A percentile compares a stretch with the other conserved stretches of the same genome.
These are phyloP conservation scores for Macrobrachium nipponense DNA, from an alignment of 1,140 invertebrate species.

Conservation along the genomic window DNA sequence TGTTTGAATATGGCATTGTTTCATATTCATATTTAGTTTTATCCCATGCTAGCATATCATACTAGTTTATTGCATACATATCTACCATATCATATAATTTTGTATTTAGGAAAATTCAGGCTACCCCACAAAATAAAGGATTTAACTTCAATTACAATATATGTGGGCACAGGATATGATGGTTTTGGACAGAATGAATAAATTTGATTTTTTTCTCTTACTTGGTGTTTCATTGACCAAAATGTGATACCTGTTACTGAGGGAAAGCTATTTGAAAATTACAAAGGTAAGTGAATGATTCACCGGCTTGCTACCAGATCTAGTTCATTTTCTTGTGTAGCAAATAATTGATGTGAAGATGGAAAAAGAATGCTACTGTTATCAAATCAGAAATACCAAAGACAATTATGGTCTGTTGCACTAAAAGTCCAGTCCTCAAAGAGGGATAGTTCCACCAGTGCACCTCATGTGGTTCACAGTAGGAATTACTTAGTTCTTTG, in stretches of 20 bases:
- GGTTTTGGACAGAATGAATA: constrained; percentile 30
- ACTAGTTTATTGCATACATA: constrained; percentile 23
- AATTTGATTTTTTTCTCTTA: neutral
- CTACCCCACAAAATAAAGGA: constrained; percentile 25
- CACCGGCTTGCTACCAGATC: no score
- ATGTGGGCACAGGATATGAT: constrained; percentile 52
- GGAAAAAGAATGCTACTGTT: no score
- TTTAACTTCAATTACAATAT: constrained; percentile 5
- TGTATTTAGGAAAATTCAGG: constrained; percentile 9
- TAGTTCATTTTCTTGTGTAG: no score
- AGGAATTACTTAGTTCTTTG: no score
- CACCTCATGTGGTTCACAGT: no score
- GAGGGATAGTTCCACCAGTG: no score
- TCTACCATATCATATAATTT: constrained; percentile 42
- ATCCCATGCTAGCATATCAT: constrained; percentile 40
- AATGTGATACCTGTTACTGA: neutral
- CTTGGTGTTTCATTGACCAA: neutral
- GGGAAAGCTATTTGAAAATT: no score
- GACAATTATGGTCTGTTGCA: no score
- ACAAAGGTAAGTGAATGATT: no score
- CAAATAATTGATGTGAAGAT: no score
- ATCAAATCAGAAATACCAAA: no score
- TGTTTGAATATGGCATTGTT: neutral
- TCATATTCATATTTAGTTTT: constrained; percentile 20
- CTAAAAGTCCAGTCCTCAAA: no score